Percentiles rank a stretch among this genome's conserved stretches.
These are phyloP conservation scores for Apotomis capreana DNA, from an alignment of 2,888 invertebrate species.

Conservation along the genomic window DNA sequence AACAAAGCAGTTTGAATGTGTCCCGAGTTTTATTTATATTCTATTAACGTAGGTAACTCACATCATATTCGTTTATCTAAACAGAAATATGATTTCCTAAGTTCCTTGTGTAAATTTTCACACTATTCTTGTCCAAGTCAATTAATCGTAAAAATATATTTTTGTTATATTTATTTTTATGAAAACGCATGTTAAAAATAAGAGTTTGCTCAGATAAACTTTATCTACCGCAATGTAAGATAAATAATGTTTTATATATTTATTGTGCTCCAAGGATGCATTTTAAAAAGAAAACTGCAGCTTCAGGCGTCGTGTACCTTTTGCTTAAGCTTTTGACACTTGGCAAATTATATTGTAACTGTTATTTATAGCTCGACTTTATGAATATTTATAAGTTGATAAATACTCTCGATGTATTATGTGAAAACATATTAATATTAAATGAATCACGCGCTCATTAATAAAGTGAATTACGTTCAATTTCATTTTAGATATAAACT, in stretches of 20 bases:
- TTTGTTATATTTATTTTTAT: too few relatives aligned
- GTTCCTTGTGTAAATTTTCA: too few relatives aligned
- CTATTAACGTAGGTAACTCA: too few relatives aligned
- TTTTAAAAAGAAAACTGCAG: constrained; percentile 1
- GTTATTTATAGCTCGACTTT: constrained; percentile 12
- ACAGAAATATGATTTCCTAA: too few relatives aligned
- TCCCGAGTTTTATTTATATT: too few relatives aligned
- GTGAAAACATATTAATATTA: constrained; percentile 20
- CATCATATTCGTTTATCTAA: too few relatives aligned
- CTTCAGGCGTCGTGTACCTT: neutral
- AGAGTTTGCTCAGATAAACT: neutral
- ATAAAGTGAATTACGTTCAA: constrained; percentile 10
- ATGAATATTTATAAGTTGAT: constrained; percentile 34
- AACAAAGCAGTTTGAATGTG: too few relatives aligned
- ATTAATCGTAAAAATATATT: too few relatives aligned
- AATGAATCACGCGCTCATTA: constrained; percentile 10
- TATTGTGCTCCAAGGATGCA: neutral
- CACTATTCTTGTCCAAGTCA: too few relatives aligned
- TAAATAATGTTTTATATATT: neutral
- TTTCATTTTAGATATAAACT: neutral
- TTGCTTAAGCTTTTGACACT: constrained; percentile 13
- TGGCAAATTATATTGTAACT: constrained; percentile 26
- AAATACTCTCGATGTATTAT: constrained; percentile 16
- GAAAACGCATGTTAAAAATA: neutral
- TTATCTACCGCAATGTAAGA: neutral